Conservation (phyloP, 2,888 invertebrate genomes). For the Archaeoteleia sp. region DNA sequence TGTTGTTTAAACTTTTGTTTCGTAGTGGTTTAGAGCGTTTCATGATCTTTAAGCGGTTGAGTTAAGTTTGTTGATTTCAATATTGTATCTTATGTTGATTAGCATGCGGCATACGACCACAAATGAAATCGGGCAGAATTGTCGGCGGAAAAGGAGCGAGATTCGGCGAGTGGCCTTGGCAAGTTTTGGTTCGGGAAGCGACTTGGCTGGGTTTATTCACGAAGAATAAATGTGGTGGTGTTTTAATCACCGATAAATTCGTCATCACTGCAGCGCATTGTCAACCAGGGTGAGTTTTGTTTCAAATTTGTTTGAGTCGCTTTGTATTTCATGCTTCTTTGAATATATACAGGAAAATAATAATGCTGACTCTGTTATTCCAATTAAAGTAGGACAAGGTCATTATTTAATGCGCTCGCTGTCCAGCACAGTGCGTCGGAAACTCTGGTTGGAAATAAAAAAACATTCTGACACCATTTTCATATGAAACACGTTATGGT, state of each 20-base stretch:
- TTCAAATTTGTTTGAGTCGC: constrained; percentile 5
- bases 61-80: constrained; percentile 9
- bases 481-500: too few species aligned
- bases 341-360: not conserved
- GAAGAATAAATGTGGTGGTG: constrained; percentile 96
- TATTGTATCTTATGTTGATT: constrained; percentile 50
- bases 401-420: too few species aligned
- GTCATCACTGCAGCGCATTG: constrained; percentile 96
- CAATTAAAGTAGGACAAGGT: too few species aligned
- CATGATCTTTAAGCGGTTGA: too few species aligned
- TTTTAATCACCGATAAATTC: constrained; percentile 89
- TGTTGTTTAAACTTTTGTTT: too few species aligned
- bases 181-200: constrained; percentile 91
- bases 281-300: constrained; percentile 86
- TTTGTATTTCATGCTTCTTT: constrained; percentile 4
- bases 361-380: too few species aligned
- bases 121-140: constrained; percentile 86
- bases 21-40: too few species aligned
- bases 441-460: too few species aligned
- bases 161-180: constrained; percentile 96
- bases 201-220: constrained; percentile 96
- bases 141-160: constrained; percentile 91
- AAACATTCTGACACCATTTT: too few species aligned
- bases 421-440: too few species aligned
- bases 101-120: constrained; percentile 93